A percentile compares a stretch with the other conserved stretches of the same genome.
Evolutionary conservation across 1,140 invertebrate species (phyloP).

Genomic region (Sinonovacula constricta): DNA sequence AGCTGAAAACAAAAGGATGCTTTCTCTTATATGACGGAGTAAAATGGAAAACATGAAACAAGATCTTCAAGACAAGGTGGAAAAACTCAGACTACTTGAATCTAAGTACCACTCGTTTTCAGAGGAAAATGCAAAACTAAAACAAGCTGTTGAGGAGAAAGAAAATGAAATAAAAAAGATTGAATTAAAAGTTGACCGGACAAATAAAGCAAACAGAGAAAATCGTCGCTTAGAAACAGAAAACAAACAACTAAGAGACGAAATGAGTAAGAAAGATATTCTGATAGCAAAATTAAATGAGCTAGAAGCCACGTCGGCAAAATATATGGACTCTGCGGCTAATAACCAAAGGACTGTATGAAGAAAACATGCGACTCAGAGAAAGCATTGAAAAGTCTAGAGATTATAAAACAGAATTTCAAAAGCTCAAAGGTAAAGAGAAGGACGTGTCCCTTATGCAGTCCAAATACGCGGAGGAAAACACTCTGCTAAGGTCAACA

Average conservation of each 20-base stretch:
- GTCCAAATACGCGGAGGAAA: slow-evolving; percentile 35
- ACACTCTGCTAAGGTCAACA: slow-evolving; percentile 26
- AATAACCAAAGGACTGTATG: slow-evolving; percentile 47
- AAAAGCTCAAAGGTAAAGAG: slow-evolving; percentile 25
- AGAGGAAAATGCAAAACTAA: slow-evolving; percentile 41
- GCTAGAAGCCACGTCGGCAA: slow-evolving; percentile 28
- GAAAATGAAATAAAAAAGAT: slow-evolving; percentile 39
- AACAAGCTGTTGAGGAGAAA: slow-evolving; percentile 35
- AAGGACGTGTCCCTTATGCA: slow-evolving; percentile 2
- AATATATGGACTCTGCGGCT: slow-evolving; percentile 37
- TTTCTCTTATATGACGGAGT: slow-evolving; percentile 11
- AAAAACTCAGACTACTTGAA: slow-evolving; percentile 49
- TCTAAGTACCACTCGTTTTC: slow-evolving; percentile 31
- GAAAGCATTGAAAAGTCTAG: slow-evolving; percentile 43
- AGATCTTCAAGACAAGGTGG: slow-evolving; percentile 24
- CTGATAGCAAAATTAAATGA: slow-evolving; percentile 30
- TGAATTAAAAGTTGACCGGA: slow-evolving; percentile 26
- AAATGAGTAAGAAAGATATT: slow-evolving; percentile 37
- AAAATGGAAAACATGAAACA: slow-evolving; percentile 28
- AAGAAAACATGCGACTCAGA: slow-evolving; percentile 41
- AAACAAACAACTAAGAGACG: slow-evolving; percentile 39
- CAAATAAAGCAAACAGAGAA: slow-evolving; percentile 21
- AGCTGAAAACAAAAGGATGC: slow-evolving; percentile 35
- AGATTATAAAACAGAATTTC: slow-evolving; percentile 42
- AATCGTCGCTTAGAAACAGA: slow-evolving; percentile 13